phyloP scores from a whole-genome alignment of 2,113 vertebrate species.

The Solea solea region DNA sequence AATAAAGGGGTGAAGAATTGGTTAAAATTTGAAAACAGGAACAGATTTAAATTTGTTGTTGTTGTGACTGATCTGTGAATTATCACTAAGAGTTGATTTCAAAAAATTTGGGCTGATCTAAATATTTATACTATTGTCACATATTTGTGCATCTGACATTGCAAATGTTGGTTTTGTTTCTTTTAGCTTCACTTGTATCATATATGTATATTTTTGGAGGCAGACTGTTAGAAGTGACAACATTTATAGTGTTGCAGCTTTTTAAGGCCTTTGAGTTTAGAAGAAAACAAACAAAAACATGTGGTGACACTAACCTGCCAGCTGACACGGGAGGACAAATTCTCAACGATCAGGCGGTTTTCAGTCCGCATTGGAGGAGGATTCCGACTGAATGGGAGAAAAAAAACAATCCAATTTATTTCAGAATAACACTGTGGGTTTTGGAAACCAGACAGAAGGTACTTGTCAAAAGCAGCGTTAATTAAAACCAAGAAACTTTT shows the following conservation, averaged over 20 bases:
- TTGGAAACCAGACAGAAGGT: background rate
- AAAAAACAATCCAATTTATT: background rate
- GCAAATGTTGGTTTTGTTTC: slow-evolving; percentile 11
- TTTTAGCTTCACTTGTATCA: slow-evolving; percentile 43
- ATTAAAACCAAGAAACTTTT: slow-evolving; percentile 4
- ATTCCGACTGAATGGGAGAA: slow-evolving; percentile 77
- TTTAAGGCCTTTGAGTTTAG: slow-evolving; percentile 23
- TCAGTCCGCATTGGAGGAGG: slow-evolving; percentile 95
- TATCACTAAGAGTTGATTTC: slow-evolving; percentile 26
- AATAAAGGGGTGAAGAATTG: slow-evolving; percentile 99
- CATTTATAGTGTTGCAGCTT: slow-evolving; percentile 30
- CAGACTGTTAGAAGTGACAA: slow-evolving; percentile 32
- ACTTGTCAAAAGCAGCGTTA: background rate
- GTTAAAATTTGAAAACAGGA: slow-evolving; percentile 87
- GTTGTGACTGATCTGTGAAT: slow-evolving; percentile 42
- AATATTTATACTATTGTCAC: background rate
- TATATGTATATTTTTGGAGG: slow-evolving; percentile 55
- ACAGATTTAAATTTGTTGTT: slow-evolving; percentile 66
- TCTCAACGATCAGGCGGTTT: slow-evolving; percentile 96
- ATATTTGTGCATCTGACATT: background rate
- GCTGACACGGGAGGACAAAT: slow-evolving; percentile 95
- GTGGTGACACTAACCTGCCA: slow-evolving; percentile 91
- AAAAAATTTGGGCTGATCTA: slow-evolving; percentile 28
- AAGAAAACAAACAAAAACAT: background rate
- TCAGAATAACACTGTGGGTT: background rate